Evolutionary conservation across 2,113 vertebrate species (phyloP), one percentile per base, ranked within the genome.

Genomic region (Semnornis frantzii): DNA sequence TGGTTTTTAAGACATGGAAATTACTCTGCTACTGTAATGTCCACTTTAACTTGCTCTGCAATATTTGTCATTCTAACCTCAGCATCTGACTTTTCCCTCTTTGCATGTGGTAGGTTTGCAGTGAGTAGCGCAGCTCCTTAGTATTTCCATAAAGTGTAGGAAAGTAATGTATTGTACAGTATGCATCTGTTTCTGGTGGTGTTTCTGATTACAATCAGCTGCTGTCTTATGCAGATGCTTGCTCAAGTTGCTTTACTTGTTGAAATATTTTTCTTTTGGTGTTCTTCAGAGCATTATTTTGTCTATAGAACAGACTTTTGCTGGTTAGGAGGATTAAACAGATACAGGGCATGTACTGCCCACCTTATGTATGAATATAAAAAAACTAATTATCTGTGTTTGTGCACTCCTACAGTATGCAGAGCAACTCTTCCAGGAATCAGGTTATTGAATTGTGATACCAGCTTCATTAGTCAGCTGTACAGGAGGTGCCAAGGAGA

Each of bases 221-320:
- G 9, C 59, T 65, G 17, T 14, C 19, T 87, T 65, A 70, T 60
- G 28, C 48, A 68, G 62, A 24, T 58, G 18, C 37, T 94, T 84
- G 15, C 5, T 90, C 31, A 80, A 79, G 84, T 71, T 82, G 28
- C 42, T 70, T 91, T 76, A 33, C 19, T 42, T 83, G 76, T 73
- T 85, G 63, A 80, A 76, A 73, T 74, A 18, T 48, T 83, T 48
- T 83, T 78, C n/a, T 59, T 63, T 66, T 83, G 19, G 73, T 74
- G 7, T 74, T 81, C 52, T 92, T 88, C 59, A 39, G 79, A 89
- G n/a, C 50, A 73, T 72, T 91, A 4, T 88, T 90, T 95, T 78
- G 62, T 65, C 76, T 68, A 2, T 31, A 55, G 34, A 77, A 8
- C 52, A 78, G 42, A n/a, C 73, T 81, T 89, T 31, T 78, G 14